Evolutionary conservation across 2,113 vertebrate species (phyloP).

Genomic region (Centrocercus urophasianus): DNA sequence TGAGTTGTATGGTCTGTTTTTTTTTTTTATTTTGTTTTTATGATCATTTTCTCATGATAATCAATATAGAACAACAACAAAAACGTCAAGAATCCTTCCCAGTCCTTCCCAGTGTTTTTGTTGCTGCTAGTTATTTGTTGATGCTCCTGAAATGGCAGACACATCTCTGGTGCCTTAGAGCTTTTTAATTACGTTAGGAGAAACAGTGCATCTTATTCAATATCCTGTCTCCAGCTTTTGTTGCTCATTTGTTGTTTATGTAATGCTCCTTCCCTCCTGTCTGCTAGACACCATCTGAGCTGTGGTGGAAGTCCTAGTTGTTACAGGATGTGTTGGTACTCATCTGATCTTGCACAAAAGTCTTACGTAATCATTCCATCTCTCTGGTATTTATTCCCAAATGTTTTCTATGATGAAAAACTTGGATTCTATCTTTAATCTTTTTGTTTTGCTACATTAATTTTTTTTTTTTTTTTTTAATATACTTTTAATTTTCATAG

Average conservation of each 20-base stretch:
- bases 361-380: neutral
- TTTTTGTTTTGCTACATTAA: neutral
- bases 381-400: neutral
- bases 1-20: rapidly evolving
- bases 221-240: neutral
- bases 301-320: neutral
- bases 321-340: neutral
- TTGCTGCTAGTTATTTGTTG: neutral
- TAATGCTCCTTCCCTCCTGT: neutral
- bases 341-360: neutral
- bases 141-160: neutral
- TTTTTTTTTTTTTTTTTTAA: neutral
- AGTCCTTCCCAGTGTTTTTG: neutral
- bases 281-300: neutral
- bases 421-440: neutral
- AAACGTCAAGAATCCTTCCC: neutral
- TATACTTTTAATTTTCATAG: neutral
- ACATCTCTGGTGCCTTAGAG: neutral
- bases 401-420: neutral
- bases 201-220: neutral
- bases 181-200: neutral
- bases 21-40: neutral
- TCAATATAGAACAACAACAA: neutral
- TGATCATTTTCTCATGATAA: neutral
- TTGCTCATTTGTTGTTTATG: neutral